phyloP scores from a whole-genome alignment of 2,113 vertebrate genomes.

The Cricetomys ansorgei region DNA sequence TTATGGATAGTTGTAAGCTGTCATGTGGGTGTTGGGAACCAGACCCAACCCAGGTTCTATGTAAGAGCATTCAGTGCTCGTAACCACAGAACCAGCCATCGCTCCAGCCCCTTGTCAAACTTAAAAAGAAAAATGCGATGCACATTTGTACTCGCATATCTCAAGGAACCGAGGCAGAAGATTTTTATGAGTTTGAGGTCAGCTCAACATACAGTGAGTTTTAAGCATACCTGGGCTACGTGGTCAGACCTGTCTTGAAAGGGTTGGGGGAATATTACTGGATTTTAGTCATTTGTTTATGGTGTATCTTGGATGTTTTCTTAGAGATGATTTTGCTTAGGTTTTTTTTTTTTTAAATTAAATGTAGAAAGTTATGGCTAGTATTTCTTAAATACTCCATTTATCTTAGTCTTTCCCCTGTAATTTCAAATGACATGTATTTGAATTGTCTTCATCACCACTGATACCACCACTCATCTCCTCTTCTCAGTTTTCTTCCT shows the following conservation, averaged over 20 bases:
- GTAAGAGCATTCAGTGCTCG: neutral
- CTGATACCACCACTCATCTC: neutral
- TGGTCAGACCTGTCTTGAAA: neutral
- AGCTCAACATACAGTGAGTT: neutral
- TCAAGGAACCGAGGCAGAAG: neutral
- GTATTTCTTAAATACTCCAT: neutral
- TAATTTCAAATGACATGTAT: neutral
- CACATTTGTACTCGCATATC: neutral
- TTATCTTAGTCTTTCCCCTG: neutral
- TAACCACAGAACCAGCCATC: neutral
- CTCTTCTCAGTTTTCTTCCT: neutral
- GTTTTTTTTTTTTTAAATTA: neutral
- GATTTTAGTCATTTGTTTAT: constrained; percentile 28
- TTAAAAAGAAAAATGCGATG: neutral
- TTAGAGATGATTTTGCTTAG: constrained; percentile 35
- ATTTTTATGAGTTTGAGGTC: neutral
- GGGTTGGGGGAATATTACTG: neutral
- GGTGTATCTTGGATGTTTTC: constrained; percentile 22
- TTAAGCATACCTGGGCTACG: neutral
- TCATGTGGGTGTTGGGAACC: neutral
- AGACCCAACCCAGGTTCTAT: neutral
- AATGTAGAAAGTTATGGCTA: neutral
- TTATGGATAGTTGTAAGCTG: neutral
- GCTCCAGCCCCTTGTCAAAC: neutral
- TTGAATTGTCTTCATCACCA: neutral